Conservation (phyloP, 2,797 vertebrate genomes). For the Acanthornis magna region DNA sequence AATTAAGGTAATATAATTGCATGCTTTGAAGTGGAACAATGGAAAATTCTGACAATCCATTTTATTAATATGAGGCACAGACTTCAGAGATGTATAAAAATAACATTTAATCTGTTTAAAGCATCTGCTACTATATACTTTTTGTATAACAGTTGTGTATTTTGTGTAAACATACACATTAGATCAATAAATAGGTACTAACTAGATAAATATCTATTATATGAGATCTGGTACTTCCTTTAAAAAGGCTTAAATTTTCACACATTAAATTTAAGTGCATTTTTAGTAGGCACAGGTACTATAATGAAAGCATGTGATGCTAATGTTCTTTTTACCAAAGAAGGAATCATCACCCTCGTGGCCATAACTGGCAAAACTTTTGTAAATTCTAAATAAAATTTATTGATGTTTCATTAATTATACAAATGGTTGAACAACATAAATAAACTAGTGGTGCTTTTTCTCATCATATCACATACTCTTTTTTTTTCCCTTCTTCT, state of each 20-base stretch:
- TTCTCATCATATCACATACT: rapidly evolving
- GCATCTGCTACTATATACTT: slow-evolving; percentile 69
- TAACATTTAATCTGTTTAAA: slow-evolving; percentile 73
- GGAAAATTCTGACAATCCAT: slow-evolving; percentile 76
- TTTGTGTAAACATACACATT: slow-evolving; percentile 66
- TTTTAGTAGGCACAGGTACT: not conserved
- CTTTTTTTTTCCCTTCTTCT: not conserved
- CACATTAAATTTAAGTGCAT: not conserved
- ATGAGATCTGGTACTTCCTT: slow-evolving; percentile 23
- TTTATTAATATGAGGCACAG: slow-evolving; percentile 76
- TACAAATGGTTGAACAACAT: not conserved
- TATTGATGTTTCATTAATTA: not conserved
- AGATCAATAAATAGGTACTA: slow-evolving; percentile 62
- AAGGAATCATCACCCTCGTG: not conserved
- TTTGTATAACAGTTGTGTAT: slow-evolving; percentile 56
- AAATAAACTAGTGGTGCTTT: not conserved
- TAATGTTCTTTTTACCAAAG: not conserved
- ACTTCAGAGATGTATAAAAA: slow-evolving; percentile 75
- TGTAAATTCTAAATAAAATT: not conserved
- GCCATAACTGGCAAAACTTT: not conserved
- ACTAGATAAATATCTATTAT: slow-evolving; percentile 52
- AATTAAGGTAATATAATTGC: slow-evolving; percentile 85
- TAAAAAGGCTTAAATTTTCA: not conserved
- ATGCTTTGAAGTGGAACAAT: slow-evolving; percentile 84
- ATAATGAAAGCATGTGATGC: not conserved